Base-by-base conservation (phyloP, 2,113 vertebrate genomes). In the Heterotilapia buettikoferi region DNA sequence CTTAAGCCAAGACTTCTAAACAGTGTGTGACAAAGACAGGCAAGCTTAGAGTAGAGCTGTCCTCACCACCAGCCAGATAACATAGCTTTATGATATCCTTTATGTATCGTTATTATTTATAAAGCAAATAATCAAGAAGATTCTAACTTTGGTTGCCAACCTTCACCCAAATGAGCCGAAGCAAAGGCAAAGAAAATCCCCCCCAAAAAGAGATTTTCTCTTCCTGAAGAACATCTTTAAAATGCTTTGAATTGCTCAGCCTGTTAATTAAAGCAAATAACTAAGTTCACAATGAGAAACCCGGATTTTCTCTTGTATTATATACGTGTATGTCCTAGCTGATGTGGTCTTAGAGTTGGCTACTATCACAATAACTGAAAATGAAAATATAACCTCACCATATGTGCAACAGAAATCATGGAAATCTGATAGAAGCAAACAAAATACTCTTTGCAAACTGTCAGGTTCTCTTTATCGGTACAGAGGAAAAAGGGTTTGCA, bases 1-100 rank as follows among this genome's bases (percentile, higher is more conserved):
- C 82, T 79, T 85, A 82, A 94, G 90, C 82, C 19, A 7, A 63
- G 80, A 84, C 63, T 36, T 54, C 71, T 50, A n/a, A 50, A 82
- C 33, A 61, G 50, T 2, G 21, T 73, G 43, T 66, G 83, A 76
- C 12, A 80, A 29, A 84, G 29, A 56, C 21, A 79, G 52, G 71
- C 14, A 14, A 9, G 38, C 33, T 92, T 83, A 76, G 2, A 81
- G n/a, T 26, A 63, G 66, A 89, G 61, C 33, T 47, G 38, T 19
- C 68, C 10, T 40, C 82, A 61, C 16, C 73, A 61, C 66, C 21
- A 59, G 29, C 19, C 13, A 68, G 40, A 87, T 78, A 13, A 53
- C 29, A n/a, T 13, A 33, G 33, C 13, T 79, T 83, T 43, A 45
- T 78, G 68, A 47, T 29, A 47, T 29, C 21, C 16, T 47, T 16